A percentile compares a stretch with the other conserved stretches of the same genome.
These are phyloP conservation scores for Trematomus bernacchii DNA, from an alignment of 2,797 vertebrate species.

Conservation along the genomic window DNA sequence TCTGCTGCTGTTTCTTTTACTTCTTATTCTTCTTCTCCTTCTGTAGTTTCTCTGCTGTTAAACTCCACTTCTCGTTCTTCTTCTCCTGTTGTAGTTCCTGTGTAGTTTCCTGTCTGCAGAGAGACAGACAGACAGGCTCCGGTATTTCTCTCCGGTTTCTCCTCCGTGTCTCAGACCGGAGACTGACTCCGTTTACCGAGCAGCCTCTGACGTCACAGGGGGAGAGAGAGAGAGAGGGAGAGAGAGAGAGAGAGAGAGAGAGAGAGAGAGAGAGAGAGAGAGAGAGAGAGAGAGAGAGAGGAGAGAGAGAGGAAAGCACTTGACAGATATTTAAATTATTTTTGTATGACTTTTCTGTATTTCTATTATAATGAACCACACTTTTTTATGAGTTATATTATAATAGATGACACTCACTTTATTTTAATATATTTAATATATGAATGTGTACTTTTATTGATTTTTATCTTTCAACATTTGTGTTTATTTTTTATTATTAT, in stretches of 20 bases:
- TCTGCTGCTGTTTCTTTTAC: neutral
- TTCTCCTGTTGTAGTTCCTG: neutral
- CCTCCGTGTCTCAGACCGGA: slow-evolving; percentile 32
- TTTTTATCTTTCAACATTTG: too few relatives aligned
- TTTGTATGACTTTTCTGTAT: too few relatives aligned
- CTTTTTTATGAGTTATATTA: too few relatives aligned
- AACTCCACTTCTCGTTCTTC: neutral
- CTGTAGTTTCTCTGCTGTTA: too few relatives aligned
- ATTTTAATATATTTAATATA: too few relatives aligned
- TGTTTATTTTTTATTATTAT: too few relatives aligned
- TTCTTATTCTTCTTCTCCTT: neutral
- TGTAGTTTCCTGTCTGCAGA: slow-evolving; percentile 13
- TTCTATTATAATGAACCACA: too few relatives aligned
- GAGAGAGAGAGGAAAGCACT: neutral
- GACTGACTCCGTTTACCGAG: slow-evolving; percentile 34
- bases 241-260: neutral
- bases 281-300: neutral
- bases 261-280: neutral
- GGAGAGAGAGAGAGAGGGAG: neutral
- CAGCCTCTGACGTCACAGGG: slow-evolving; percentile 60
- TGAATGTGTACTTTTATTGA: too few relatives aligned
- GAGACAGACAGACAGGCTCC: neutral
- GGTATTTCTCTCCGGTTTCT: slow-evolving; percentile 29
- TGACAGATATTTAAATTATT: too few relatives aligned
- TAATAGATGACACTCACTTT: too few relatives aligned